Base-by-base conservation (phyloP, 2,888 invertebrate genomes). In the Scaptomyza cyrtandrae region DNA sequence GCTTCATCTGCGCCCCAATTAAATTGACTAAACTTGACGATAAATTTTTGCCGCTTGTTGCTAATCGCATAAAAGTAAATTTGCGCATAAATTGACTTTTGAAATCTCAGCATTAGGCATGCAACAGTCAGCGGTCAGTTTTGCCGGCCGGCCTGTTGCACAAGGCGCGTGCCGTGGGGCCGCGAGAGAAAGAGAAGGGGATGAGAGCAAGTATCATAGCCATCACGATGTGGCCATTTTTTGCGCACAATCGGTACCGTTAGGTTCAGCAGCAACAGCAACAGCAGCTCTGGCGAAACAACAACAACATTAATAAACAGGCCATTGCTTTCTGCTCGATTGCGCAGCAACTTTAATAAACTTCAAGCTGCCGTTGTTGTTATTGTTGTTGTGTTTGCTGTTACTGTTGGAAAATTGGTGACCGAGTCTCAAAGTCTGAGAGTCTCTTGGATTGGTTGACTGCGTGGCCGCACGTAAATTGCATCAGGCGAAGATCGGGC, bases 31-130 rank as follows among this genome's bases (percentile, higher is more conserved):
- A 88, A 85, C 89, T 89, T 66, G 72, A 61, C 87, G 87, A 89
- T 86, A 86, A 86, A 86, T 86, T 86, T 78, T 58, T 74, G 68
- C 78, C 76, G 80, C 84, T 86, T 75, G 72, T 79, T 79, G 86
- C 88, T 87, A 85, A 86, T 88, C 89, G 82, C 88, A 88, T 88
- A 86, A 89, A 86, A 86, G 88, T 89, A 88, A 86, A 88, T 88
- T 86, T 78, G 87, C 85, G 82, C 85, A 87, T 85, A 87, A 88
- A 86, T 81, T 85, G 85, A 62, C 77, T 71, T 79, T 88, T 71
- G 50, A 73, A 79, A 78, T 78, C 87, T 75, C 64, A 61, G 66
- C 60, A 73, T 53, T 66, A 70, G 61, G 39, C 27, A 11, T 39
- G 39, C 35, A 4, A 10, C 29, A 11, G 14, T 14, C 46, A 52